A percentile compares a stretch with the other conserved stretches of the same genome.
Conservation (phyloP, 2,113 vertebrate genomes). For the Arizona elegans region DNA sequence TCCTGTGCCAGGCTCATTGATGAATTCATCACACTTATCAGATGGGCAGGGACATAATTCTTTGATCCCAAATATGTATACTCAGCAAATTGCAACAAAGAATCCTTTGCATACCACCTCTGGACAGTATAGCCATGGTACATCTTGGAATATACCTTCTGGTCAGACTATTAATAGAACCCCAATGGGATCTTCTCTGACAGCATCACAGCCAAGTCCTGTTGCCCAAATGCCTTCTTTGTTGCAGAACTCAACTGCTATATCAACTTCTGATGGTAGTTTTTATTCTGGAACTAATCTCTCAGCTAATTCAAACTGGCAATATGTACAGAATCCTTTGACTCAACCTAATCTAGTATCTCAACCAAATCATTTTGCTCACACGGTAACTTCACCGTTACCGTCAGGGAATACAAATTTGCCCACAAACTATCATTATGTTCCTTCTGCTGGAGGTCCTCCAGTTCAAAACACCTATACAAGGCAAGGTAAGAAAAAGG, state of each 20-base stretch:
- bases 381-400: slow-evolving; percentile 41
- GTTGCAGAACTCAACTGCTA: slow-evolving; percentile 72
- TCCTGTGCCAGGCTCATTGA: slow-evolving; percentile 81
- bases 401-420: slow-evolving; percentile 66
- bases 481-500: slow-evolving; percentile 66
- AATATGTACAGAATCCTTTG: slow-evolving; percentile 67
- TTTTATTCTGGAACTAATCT: slow-evolving; percentile 72
- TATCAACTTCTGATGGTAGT: slow-evolving; percentile 67
- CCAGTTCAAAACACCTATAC: slow-evolving; percentile 70
- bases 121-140: slow-evolving; percentile 74
- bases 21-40: slow-evolving; percentile 68
- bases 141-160: slow-evolving; percentile 72
- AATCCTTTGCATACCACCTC: slow-evolving; percentile 66
- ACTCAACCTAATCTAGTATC: slow-evolving; percentile 58
- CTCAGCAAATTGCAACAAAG: slow-evolving; percentile 75
- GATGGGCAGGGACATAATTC: slow-evolving; percentile 72
- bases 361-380: slow-evolving; percentile 70
- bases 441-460: slow-evolving; percentile 66
- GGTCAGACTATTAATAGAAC: slow-evolving; percentile 75
- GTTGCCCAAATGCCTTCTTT: slow-evolving; percentile 54
- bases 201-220: slow-evolving; percentile 59
- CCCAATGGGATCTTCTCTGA: slow-evolving; percentile 62
- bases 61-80: slow-evolving; percentile 69
- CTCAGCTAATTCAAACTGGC: slow-evolving; percentile 76
- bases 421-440: slow-evolving; percentile 64